Conservation (phyloP, 2,113 vertebrate genomes). For the Lichenostomus cassidix region DNA sequence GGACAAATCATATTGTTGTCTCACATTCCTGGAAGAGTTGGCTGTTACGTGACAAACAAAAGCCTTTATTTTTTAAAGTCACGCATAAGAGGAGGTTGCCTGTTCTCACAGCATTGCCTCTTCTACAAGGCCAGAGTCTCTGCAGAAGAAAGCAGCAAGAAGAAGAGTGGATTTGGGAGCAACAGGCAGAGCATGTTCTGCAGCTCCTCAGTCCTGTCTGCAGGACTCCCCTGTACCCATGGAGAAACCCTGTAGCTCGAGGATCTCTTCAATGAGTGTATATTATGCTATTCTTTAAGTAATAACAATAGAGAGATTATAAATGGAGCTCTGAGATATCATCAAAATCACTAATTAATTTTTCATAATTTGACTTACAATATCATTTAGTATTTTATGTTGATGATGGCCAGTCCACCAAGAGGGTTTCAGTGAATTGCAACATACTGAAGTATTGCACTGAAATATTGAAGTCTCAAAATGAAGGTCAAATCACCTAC, state of each 20-base stretch:
- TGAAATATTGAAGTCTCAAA: neutral
- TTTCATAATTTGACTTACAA: neutral
- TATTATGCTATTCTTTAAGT: fast-evolving
- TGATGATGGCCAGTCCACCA: neutral
- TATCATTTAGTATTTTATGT: neutral
- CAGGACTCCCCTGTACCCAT: neutral
- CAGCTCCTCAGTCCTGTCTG: neutral
- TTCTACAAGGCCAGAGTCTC: neutral
- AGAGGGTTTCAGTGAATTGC: neutral
- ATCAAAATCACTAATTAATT: neutral
- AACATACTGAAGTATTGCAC: neutral
- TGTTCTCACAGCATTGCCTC: neutral
- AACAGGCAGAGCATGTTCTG: neutral
- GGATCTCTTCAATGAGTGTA: neutral
- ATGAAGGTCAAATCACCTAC: neutral
- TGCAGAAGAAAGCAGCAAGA: neutral
- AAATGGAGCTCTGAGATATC: neutral
- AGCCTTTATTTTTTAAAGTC: neutral
- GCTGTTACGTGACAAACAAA: neutral
- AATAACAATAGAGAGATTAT: neutral
- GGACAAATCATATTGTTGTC: neutral
- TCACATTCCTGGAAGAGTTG: neutral
- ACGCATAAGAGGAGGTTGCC: neutral
- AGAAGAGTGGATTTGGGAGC: neutral
- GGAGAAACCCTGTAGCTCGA: neutral